Percentiles rank a stretch among this genome's conserved stretches.
Conservation (phyloP, 2,113 vertebrate species). For the Porphyrio hochstetteri region DNA sequence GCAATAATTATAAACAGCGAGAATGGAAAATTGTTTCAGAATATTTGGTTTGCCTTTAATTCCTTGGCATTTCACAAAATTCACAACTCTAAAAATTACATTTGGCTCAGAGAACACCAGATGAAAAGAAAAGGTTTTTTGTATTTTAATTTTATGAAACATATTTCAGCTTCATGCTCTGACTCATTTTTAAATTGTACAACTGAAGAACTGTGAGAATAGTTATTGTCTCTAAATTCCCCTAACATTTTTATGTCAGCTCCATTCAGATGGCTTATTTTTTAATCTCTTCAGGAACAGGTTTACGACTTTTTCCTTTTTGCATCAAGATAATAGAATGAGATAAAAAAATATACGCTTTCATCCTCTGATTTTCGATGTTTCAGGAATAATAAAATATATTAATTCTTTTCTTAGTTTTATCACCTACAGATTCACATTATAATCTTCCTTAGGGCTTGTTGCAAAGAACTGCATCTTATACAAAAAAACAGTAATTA, state of each 20-base stretch:
- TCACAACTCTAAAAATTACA: not conserved
- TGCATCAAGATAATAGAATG: not conserved
- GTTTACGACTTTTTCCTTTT: not conserved
- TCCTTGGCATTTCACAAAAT: not conserved
- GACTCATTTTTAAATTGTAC: conserved; percentile 21
- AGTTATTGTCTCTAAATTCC: conserved; percentile 33
- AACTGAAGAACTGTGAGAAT: not conserved
- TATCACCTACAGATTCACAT: conserved; percentile 19
- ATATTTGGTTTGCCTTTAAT: conserved; percentile 13
- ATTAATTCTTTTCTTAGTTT: conserved; percentile 27
- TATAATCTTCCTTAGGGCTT: not conserved
- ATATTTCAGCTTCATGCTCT: conserved; percentile 1
- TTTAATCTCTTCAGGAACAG: conserved; percentile 38
- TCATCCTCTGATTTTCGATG: not conserved
- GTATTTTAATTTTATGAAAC: conserved; percentile 26
- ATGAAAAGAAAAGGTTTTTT: not conserved
- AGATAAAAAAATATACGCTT: not conserved
- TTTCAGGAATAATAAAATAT: conserved; percentile 24
- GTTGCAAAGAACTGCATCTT: not conserved
- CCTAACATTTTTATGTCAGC: conserved; percentile 48
- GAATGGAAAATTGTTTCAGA: not conserved
- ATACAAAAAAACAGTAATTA: conserved; percentile 13
- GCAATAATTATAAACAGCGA: not conserved
- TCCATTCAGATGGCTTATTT: conserved; percentile 28
- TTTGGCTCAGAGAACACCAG: conserved; percentile 1